Evolutionary conservation across 1,140 invertebrate species (phyloP).

Genomic region (Plutomurus gul): DNA sequence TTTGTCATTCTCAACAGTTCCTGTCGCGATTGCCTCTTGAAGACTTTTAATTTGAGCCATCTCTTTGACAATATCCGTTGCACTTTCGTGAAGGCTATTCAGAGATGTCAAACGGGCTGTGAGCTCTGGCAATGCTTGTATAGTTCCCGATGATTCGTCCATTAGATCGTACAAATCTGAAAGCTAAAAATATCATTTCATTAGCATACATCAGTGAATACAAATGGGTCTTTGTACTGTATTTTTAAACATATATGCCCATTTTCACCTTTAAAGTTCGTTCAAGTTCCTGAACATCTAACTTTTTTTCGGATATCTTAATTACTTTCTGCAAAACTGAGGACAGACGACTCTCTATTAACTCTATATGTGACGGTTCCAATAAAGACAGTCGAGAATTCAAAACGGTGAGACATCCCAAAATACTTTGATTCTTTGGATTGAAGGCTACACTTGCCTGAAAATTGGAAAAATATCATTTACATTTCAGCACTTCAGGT

Average conservation of each 20-base stretch:
- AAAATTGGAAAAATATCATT: constrained; percentile 31
- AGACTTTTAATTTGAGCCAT: constrained; percentile 45
- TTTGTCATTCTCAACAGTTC: constrained; percentile 49
- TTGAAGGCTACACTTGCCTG: constrained; percentile 55
- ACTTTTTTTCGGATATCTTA: constrained; percentile 61
- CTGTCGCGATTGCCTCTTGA: constrained; percentile 47
- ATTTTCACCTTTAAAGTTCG: constrained; percentile 51
- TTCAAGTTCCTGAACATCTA: constrained; percentile 54
- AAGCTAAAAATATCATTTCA: constrained; percentile 37
- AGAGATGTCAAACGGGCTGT: constrained; percentile 41
- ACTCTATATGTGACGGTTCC: constrained; percentile 62
- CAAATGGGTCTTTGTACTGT: background rate
- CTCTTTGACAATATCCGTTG: constrained; percentile 47
- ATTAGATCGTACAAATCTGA: constrained; percentile 52
- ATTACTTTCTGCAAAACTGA: constrained; percentile 61
- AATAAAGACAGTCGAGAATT: constrained; percentile 61
- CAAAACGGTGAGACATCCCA: constrained; percentile 61
- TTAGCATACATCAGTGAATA: background rate
- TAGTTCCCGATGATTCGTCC: constrained; percentile 49
- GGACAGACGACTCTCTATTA: constrained; percentile 61
- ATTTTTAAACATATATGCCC: background rate
- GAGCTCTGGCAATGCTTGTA: constrained; percentile 50
- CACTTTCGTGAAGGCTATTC: constrained; percentile 42
- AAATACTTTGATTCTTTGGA: constrained; percentile 59
- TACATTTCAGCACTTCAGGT: background rate